Base-by-base conservation (phyloP, 2,888 invertebrate species). In the Panzeria rudis region DNA sequence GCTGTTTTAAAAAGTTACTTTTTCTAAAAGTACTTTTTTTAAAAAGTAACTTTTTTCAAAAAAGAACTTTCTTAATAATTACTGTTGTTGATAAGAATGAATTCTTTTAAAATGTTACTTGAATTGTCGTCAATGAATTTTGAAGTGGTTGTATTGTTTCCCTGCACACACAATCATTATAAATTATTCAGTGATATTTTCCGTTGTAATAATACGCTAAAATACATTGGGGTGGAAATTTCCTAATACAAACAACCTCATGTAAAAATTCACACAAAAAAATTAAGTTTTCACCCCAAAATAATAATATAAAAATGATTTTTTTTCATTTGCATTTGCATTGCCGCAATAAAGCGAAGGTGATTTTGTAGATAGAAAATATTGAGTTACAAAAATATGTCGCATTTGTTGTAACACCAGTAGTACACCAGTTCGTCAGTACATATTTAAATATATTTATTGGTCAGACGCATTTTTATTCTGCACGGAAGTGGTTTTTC, bases 241-340 rank as follows among this genome's bases (percentile, higher is more conserved):
- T 35, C 47, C 5, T 29, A 52, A 17, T 25, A 52, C 11, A 62
- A 41, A 44, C 20, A 61, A 80, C 23, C 54, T 81, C 25, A 54
- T 76, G 80, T 72, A 69, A 77, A 77, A 77, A 84, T 81, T 84
- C 68, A 68, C 41, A 15, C 61, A 78, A 47, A 81, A 81, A 84
- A 73, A 56, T 54, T 81, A 73, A 77, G 52, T 73, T 78, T 85
- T 81, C 81, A 81, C 84, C 84, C 84, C 77, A 85, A 84, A 85
- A 56, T 25, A 56, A 66, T 6, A 35, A 56, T 41, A 52, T 71
- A 61, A 52, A 71, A 76, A 62, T 29, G 29, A 29, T 29, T 29
- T 29, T 29, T 29, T 29, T 23, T 69, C 17, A 47, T 17, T 6
- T 17, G 11, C 0, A 0, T 44, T n/a, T 50, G 20, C 50, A 8